phyloP scores from a whole-genome alignment of 2,113 vertebrate genomes.

The Panthera tigris region DNA sequence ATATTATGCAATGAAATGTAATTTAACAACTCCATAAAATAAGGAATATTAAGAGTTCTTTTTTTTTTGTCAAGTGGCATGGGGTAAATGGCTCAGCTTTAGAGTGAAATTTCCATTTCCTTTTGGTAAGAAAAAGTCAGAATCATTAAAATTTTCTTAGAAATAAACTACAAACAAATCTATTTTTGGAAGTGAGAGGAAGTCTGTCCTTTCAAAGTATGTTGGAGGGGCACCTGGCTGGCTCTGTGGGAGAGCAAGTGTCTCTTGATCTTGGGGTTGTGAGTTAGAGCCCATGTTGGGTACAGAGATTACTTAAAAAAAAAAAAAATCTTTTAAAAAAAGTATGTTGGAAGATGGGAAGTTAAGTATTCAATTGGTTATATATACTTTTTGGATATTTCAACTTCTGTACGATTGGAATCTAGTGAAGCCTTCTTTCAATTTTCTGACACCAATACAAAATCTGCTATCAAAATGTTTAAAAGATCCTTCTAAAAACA shows the following conservation, averaged over 20 bases:
- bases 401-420: neutral
- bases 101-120: neutral
- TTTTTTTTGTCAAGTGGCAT: neutral
- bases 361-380: neutral
- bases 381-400: neutral
- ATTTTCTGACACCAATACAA: slow-evolving; percentile 37
- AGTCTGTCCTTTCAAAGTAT: slow-evolving; percentile 12
- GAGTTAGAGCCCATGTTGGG: no score
- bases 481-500: slow-evolving; percentile 30
- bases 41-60: neutral
- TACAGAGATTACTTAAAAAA: no score
- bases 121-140: slow-evolving; percentile 28
- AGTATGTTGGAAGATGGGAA: neutral
- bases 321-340: no score
- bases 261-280: no score
- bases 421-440: neutral
- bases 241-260: no score
- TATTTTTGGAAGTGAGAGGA: neutral
- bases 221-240: neutral
- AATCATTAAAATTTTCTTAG: neutral
- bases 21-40: neutral
- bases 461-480: neutral
- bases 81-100: neutral
- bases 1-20: neutral
- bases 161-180: slow-evolving; percentile 27